Evolutionary conservation across 2,797 vertebrate species (phyloP).

Genomic region (Neosalanx taihuensis): DNA sequence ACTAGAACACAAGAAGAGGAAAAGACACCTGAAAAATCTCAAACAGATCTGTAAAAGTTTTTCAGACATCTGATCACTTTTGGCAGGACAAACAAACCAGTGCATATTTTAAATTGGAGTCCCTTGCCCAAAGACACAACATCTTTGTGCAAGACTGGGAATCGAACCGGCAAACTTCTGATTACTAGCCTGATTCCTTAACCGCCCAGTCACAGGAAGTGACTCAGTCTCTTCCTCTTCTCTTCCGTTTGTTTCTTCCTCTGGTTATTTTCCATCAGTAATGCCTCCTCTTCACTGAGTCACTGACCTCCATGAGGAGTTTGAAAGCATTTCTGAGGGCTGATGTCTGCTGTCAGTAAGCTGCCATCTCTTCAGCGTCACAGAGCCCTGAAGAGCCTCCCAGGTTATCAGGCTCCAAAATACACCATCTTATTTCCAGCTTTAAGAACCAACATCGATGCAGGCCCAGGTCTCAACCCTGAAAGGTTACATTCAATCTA

Average conservation of each 20-base stretch:
- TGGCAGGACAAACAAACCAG: too few relatives aligned
- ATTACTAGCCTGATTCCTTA: too few relatives aligned
- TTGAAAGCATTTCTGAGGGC: neutral
- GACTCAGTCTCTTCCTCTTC: neutral
- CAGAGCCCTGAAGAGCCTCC: neutral
- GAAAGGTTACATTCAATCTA: neutral
- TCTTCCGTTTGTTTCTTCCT: neutral
- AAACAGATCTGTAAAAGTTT: neutral
- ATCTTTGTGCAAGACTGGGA: too few relatives aligned
- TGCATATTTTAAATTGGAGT: too few relatives aligned
- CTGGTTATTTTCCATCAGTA: neutral
- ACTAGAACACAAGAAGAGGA: neutral
- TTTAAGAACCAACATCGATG: too few relatives aligned
- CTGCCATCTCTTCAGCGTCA: conserved; percentile 3
- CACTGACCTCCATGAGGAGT: neutral
- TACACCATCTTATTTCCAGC: neutral
- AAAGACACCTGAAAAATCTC: neutral
- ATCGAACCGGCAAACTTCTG: too few relatives aligned
- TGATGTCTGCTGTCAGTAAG: neutral
- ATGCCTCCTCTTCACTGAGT: neutral
- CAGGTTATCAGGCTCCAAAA: neutral
- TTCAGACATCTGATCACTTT: too few relatives aligned
- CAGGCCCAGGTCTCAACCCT: too few relatives aligned
- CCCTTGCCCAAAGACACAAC: too few relatives aligned
- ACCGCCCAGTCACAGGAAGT: neutral